Base-by-base conservation (phyloP, 2,888 invertebrate species). In the Morinoia aosen region DNA sequence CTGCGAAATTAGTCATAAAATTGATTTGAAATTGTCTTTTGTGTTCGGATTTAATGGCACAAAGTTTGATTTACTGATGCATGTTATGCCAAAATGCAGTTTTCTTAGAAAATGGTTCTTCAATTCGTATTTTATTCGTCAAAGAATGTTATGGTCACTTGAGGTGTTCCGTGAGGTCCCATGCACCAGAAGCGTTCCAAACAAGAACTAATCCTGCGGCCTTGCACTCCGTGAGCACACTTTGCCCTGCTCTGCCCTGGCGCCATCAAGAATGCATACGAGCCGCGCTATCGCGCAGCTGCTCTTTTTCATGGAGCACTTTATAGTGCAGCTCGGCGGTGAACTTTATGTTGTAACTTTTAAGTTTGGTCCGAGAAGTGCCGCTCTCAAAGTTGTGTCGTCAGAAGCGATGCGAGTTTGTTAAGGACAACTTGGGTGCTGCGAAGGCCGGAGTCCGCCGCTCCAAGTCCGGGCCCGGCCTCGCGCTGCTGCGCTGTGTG, bases 371-470 rank as follows among this genome's bases (percentile, higher is more conserved):
- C 93, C 33, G 57, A 93, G 57, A 48, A 93, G 93, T 93, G 58
- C 25, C 93, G 57, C 93, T 93, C 93, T 93, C 57, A 93, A 93
- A 93, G 57, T 93, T 93, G 93, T 93, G 93, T 93, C 93, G 57
- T 93, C 93, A 57, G 57, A 93, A 93, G 93, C 57, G 57, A 56
- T 93, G 93, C 93, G 48, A 93, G 57, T 93, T 93, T 93, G 93
- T 56, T 93, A 57, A 57, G 93, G 93, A 57, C 57, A 57, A 93
- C 33, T 93, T 93, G 10, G 33, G 12, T 93, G 57, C 11, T 58
- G 40, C 11, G 48, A 40, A 90, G 76, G 76, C 90, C 64, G 7
- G 19, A 90, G 90, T 40, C 40, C 57, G 19, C 93, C 48, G 58
- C 48, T 48, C 48, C 48, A 48, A 48, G 48, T 48, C 48, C 48